A percentile compares a stretch with the other conserved stretches of the same genome.
These are phyloP conservation scores for Porites cylindrica DNA, from an alignment of 92 coral and sea anemone species.

Conservation along the genomic window DNA sequence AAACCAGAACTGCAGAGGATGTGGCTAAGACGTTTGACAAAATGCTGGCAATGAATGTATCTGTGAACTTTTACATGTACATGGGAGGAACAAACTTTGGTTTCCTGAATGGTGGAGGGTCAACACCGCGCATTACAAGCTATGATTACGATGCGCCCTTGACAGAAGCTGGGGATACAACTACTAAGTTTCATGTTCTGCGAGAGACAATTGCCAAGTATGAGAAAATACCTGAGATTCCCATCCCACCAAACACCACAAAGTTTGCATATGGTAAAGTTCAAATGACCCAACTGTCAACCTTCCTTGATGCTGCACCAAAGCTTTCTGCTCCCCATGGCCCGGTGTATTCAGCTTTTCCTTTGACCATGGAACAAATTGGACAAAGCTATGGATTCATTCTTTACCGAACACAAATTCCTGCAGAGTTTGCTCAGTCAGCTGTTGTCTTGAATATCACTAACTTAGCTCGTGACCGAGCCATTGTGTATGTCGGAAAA, in stretches of 20 bases:
- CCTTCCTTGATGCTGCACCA: conserved; percentile 63
- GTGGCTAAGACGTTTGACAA: conserved; percentile 78
- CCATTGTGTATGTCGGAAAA: conserved; percentile 79
- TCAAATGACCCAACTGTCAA: conserved; percentile 56
- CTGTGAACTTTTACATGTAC: conserved; percentile 93
- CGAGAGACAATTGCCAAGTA: conserved; percentile 79
- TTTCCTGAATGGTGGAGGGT: conserved; percentile 82
- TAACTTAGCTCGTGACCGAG: conserved; percentile 87
- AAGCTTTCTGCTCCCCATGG: conserved; percentile 58
- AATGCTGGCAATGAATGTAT: conserved; percentile 83
- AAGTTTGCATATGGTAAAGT: conserved; percentile 89
- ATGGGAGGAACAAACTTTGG: conserved; percentile 97
- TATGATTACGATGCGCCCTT: conserved; percentile 93
- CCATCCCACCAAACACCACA: conserved; percentile 89
- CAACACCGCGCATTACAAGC: conserved; percentile 79
- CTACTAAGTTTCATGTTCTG: conserved; percentile 79
- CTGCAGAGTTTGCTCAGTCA: conserved; percentile 56
- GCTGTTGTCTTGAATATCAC: conserved; percentile 55
- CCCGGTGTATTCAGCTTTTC: conserved; percentile 67
- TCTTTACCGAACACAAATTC: conserved; percentile 82
- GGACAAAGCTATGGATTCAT: conserved; percentile 95
- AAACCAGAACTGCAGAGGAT: conserved; percentile 45
- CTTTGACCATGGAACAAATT: conserved; percentile 93
- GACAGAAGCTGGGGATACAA: conserved; percentile 92
- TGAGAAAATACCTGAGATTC: conserved; percentile 69